Evolutionary conservation across 2,797 vertebrate species (phyloP).

Genomic region (Urosaurus nigricauda): DNA sequence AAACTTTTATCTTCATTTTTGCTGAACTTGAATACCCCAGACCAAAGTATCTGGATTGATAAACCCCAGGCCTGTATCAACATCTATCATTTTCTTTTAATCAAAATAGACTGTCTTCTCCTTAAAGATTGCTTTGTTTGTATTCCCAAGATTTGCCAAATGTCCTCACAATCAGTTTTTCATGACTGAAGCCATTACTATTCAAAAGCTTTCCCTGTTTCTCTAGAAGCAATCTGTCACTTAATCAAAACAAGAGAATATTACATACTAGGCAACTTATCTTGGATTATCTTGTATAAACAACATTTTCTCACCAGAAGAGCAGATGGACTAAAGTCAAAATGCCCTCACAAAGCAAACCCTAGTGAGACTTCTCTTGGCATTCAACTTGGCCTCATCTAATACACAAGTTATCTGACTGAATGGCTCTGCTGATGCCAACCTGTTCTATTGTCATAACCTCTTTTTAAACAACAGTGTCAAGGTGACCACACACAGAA

Average conservation of each 20-base stretch:
- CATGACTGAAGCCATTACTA: slow-evolving; percentile 20
- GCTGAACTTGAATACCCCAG: background rate
- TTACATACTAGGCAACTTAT: slow-evolving; percentile 14
- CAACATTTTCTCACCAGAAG: slow-evolving; percentile 41
- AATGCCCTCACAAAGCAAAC: slow-evolving; percentile 31
- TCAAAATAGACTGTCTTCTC: background rate
- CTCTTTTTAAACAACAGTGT: slow-evolving; percentile 51
- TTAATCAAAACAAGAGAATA: slow-evolving; percentile 42
- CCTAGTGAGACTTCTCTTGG: slow-evolving; percentile 41
- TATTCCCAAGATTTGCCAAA: slow-evolving; percentile 46
- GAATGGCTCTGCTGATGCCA: slow-evolving; percentile 41
- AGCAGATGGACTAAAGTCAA: slow-evolving; percentile 51
- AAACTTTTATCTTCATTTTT: background rate
- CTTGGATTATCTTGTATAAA: slow-evolving; percentile 41
- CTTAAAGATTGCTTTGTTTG: background rate
- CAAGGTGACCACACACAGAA: slow-evolving; percentile 15
- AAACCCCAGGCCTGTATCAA: background rate
- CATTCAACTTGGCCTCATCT: slow-evolving; percentile 19
- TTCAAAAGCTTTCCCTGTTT: slow-evolving; percentile 51
- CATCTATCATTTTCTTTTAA: slow-evolving; percentile 1
- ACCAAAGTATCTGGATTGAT: background rate
- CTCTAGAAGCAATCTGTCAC: slow-evolving; percentile 4
- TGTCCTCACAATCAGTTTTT: slow-evolving; percentile 36
- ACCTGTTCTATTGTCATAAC: slow-evolving; percentile 36
- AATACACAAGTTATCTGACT: slow-evolving; percentile 39